Conservation (phyloP, 2,888 invertebrate species). For the Labia minor region DNA sequence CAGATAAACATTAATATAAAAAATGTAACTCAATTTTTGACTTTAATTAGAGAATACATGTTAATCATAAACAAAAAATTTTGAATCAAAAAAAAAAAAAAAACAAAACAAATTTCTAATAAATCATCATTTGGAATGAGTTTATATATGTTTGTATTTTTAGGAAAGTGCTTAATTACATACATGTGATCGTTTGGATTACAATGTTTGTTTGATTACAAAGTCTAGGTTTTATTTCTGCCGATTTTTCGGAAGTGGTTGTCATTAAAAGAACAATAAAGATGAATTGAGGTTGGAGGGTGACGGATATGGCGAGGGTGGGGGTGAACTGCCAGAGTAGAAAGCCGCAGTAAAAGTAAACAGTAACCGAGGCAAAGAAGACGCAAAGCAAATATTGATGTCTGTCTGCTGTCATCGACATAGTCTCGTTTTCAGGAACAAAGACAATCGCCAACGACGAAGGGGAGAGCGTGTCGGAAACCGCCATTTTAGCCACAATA, state of each 20-base stretch:
- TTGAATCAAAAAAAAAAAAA: no score
- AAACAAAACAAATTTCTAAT: no score
- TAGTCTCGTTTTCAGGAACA: constrained; percentile 6
- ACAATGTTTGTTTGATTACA: no score
- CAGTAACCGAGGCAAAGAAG: background rate
- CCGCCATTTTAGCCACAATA: background rate
- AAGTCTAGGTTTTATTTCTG: background rate
- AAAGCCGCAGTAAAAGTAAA: background rate
- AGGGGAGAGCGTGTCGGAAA: constrained; percentile 5
- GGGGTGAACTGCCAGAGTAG: background rate
- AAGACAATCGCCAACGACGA: background rate
- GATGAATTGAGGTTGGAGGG: background rate
- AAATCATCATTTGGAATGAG: no score
- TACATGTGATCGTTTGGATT: no score
- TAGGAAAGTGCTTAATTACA: no score
- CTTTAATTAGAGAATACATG: no score
- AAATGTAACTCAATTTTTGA: no score
- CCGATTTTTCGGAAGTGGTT: background rate
- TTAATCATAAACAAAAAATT: no score
- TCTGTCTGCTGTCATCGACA: constrained; percentile 13
- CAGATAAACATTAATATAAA: no score
- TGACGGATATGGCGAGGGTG: background rate
- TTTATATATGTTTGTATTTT: no score
- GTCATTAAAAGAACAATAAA: constrained; percentile 7
- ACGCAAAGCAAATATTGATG: background rate